Evolutionary conservation across 2,797 vertebrate species (phyloP).

Genomic region (Enteromius thamalakanensis): DNA sequence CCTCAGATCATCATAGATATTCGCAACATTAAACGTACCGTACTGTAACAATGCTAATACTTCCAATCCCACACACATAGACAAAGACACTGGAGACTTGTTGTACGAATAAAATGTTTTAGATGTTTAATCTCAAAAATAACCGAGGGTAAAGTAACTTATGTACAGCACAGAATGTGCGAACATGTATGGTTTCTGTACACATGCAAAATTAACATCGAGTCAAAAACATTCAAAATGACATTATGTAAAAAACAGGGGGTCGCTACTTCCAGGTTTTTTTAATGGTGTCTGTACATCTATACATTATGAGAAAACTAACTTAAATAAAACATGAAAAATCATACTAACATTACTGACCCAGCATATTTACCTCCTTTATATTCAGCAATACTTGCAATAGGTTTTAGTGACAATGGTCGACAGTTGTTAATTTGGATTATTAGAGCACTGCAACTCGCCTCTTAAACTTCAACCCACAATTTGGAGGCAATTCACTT

Average conservation of each 20-base stretch:
- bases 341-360: constrained; percentile 35
- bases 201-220: constrained; percentile 93
- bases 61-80: not conserved
- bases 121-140: constrained; percentile 97
- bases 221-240: constrained; percentile 79
- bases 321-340: constrained; percentile 34
- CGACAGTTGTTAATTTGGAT: constrained; percentile 2
- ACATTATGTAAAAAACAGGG: constrained; percentile 84
- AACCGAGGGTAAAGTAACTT: constrained; percentile 94
- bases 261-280: constrained; percentile 80
- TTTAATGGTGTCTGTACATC: constrained; percentile 77
- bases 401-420: constrained; percentile 1
- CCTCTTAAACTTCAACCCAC: constrained; percentile 11
- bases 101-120: constrained; percentile 76
- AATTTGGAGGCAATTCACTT: not conserved
- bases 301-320: constrained; percentile 72
- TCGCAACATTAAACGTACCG: not conserved
- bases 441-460: constrained; percentile 9
- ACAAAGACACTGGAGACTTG: constrained; percentile 8
- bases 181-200: constrained; percentile 93
- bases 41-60: not conserved
- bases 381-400: constrained; percentile 12
- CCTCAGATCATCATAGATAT: not conserved
- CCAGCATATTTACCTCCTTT: constrained; percentile 25
- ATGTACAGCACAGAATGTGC: constrained; percentile 97